Evolutionary conservation across 2,888 invertebrate species (phyloP).

Genomic region (Tineola bisselliella): DNA sequence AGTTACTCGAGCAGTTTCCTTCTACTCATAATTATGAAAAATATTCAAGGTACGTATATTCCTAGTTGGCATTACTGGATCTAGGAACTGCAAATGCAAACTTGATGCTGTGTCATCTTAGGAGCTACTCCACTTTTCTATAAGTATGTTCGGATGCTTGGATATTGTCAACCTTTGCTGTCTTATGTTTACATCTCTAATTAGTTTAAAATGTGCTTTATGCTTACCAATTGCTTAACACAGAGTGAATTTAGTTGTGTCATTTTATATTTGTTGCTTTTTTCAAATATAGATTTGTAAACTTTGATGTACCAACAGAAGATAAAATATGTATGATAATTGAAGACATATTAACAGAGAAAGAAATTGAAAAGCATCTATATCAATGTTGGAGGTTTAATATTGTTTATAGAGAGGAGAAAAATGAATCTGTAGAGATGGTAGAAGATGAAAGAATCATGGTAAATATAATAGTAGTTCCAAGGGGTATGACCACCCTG

Average conservation of each 20-base stretch:
- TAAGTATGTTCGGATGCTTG: too few relatives aligned
- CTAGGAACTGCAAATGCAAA: too few relatives aligned
- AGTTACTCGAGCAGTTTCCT: slow-evolving; percentile 16
- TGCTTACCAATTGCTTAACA: too few relatives aligned
- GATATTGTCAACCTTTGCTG: too few relatives aligned
- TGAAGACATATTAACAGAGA: slow-evolving; percentile 36
- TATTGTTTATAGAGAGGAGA: slow-evolving; percentile 33
- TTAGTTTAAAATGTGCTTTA: too few relatives aligned
- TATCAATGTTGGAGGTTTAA: slow-evolving; percentile 55
- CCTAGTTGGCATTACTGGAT: too few relatives aligned
- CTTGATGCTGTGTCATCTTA: too few relatives aligned
- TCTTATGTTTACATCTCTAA: too few relatives aligned
- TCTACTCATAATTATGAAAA: background rate
- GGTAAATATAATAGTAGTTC: background rate
- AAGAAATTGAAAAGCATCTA: slow-evolving; percentile 50
- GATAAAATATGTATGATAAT: slow-evolving; percentile 49
- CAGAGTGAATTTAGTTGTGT: too few relatives aligned
- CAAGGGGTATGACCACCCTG: too few relatives aligned
- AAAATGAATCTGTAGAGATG: background rate
- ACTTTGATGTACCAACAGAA: slow-evolving; percentile 46
- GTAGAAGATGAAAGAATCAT: background rate
- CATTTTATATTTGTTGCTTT: too few relatives aligned
- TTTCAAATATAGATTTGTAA: slow-evolving; percentile 29
- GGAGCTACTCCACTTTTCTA: too few relatives aligned
- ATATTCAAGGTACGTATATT: background rate